A percentile compares a stretch with the other conserved stretches of the same genome.
phyloP scores from a whole-genome alignment of 2,113 vertebrate species.

The Antechinus flavipes region DNA sequence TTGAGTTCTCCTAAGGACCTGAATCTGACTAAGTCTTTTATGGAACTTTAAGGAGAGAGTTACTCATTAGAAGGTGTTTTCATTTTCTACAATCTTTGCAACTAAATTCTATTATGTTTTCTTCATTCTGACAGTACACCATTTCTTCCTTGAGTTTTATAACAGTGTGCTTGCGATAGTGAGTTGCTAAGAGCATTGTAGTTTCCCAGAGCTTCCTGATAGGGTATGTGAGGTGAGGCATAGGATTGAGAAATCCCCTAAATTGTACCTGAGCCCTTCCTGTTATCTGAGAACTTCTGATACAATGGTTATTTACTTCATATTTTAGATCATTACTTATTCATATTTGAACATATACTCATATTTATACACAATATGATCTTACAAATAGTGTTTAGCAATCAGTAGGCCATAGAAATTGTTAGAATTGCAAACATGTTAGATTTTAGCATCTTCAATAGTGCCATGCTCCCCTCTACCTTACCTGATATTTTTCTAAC shows the following conservation, averaged over 20 bases:
- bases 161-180: not conserved
- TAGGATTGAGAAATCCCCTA: not conserved
- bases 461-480: not conserved
- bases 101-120: not conserved
- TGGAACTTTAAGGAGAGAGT: not conserved
- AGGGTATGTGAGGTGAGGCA: not conserved
- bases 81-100: not conserved
- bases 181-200: not conserved
- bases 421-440: not conserved
- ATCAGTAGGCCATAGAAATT: not conserved
- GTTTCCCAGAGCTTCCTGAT: not conserved
- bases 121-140: not conserved
- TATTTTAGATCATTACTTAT: not conserved
- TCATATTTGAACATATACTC: not conserved
- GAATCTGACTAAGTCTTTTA: not conserved
- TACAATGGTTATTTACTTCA: not conserved
- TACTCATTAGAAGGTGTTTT: not conserved
- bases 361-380: not conserved
- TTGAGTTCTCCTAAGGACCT: not conserved
- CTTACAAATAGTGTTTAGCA: not conserved
- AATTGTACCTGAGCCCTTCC: not conserved
- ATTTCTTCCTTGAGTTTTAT: not conserved
- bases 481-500: not conserved
- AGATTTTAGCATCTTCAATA: not conserved
- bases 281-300: not conserved